Evolutionary conservation across 1,140 invertebrate species (phyloP).

Genomic region (Microplitis mediator): DNA sequence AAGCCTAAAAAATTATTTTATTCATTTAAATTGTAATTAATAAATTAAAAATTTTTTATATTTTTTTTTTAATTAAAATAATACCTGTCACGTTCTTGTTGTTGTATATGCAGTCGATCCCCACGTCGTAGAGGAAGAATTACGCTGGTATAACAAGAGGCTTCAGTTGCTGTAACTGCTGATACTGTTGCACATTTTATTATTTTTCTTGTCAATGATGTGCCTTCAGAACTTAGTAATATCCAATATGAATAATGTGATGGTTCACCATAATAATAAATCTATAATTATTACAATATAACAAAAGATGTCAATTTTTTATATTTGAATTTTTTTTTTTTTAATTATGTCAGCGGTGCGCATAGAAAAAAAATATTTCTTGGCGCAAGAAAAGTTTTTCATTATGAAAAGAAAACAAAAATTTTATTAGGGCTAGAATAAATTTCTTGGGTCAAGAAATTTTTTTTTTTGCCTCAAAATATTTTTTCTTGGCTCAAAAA

Average conservation of each 20-base stretch:
- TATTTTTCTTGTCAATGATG: slow-evolving; percentile 42
- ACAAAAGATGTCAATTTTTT: neutral
- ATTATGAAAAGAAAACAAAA: no score
- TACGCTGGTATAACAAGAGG: slow-evolving; percentile 52
- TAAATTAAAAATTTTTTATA: neutral
- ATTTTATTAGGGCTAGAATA: no score
- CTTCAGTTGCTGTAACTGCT: slow-evolving; percentile 40
- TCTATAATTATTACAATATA: slow-evolving; percentile 35
- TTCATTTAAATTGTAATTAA: neutral
- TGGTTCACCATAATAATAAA: slow-evolving; percentile 51
- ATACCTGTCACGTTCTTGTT: slow-evolving; percentile 51
- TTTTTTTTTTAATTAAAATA: neutral
- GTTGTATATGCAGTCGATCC: slow-evolving; percentile 51
- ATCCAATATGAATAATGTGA: slow-evolving; percentile 54
- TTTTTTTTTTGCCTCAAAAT: no score
- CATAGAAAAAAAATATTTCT: no score
- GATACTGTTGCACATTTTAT: slow-evolving; percentile 49
- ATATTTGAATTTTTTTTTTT: no score
- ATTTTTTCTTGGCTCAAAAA: no score
- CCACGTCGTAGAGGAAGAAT: slow-evolving; percentile 44
- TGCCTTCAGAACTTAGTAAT: slow-evolving; percentile 47
- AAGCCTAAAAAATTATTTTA: slow-evolving; percentile 40
- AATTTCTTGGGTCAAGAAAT: no score
- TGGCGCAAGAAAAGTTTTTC: no score
- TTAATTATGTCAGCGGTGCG: no score